Evolutionary conservation across 2,113 vertebrate genomes (phyloP), one percentile per base, ranked within the genome.

Genomic region (Arvicanthis niloticus): DNA sequence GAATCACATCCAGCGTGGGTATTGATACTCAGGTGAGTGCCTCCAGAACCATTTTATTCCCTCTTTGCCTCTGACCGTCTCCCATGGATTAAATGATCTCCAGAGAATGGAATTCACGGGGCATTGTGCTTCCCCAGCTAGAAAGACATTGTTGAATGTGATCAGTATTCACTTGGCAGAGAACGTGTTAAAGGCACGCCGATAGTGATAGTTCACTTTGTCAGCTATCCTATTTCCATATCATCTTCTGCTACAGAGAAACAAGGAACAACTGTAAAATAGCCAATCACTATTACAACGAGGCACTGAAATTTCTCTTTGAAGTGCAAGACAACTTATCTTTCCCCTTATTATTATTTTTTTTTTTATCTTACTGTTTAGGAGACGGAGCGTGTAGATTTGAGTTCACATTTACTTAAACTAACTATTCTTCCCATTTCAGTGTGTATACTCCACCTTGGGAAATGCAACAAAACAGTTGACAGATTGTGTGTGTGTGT

Each of bases 241-340:
- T 82, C 86, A 94, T 65, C 81, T 86, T 94, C 45, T 93, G 77
- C 62, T 96, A 42, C 73, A 89, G 89, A 91, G 96, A 51, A 96
- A 42, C 76, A 87, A 94, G 77, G 80, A 88, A 56, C 34, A 68
- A 48, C 48, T 78, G 81, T 60, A 82, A 89, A 90, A 91, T 5
- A 93, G 53, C 60, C n/a, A 84, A 16, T 29, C 13, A 91, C 94
- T 22, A 87, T 96, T 96, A 90, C 80, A 94, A 94, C 58, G 95
- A 86, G 97, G 97, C 87, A 67, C n/a, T n/a, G 94, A 90, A 77
- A 96, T 95, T 42, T 84, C 88, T 86, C 77, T 89, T 89, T 8
- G 21, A 80, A 82, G 48, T 94, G 45, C 6, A 93, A 88, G 53
- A 91, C 70, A 62, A 70, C 90, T 96, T 92, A 62, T 91, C 80